Percentiles rank a stretch among this genome's conserved stretches.
Evolutionary conservation across 2,888 invertebrate species (phyloP).

Genomic region (Torymus texanus): DNA sequence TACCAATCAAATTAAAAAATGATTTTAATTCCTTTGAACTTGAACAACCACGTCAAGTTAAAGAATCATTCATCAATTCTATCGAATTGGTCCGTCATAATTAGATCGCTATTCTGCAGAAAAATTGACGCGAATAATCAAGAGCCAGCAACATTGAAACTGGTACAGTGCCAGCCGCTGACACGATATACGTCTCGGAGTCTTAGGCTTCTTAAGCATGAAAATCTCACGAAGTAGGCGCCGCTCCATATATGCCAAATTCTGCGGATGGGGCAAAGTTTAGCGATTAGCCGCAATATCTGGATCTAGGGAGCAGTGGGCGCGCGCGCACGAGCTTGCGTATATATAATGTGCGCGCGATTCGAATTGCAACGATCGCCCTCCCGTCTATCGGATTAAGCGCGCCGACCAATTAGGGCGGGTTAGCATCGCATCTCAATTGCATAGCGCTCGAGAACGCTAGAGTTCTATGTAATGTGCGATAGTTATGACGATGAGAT

Average conservation of each 20-base stretch:
- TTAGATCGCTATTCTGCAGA: too few species aligned
- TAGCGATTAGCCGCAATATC: conserved; percentile 50
- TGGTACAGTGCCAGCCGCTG: conserved; percentile 12
- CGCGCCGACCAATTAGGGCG: conserved; percentile 56
- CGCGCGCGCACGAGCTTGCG: background rate
- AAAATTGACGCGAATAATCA: too few species aligned
- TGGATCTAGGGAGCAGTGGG: conserved; percentile 30
- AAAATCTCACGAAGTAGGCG: conserved; percentile 37
- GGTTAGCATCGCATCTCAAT: conserved; percentile 22
- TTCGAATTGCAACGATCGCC: conserved; percentile 13
- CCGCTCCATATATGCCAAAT: conserved; percentile 37
- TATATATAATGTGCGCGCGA: background rate
- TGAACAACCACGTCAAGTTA: too few species aligned
- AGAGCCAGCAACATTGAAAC: background rate
- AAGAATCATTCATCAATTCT: too few species aligned
- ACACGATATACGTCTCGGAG: background rate
- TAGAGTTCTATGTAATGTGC: too few species aligned
- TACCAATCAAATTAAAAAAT: too few species aligned
- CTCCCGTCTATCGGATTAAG: conserved; percentile 58
- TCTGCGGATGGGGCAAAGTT: conserved; percentile 44
- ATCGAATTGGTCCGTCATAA: too few species aligned
- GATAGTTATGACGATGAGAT: too few species aligned
- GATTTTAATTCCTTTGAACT: too few species aligned
- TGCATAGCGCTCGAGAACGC: background rate
- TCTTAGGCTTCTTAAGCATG: conserved; percentile 19